Percentiles rank a stretch among this genome's conserved stretches.
These are phyloP conservation scores for Nematolebias whitei DNA, from an alignment of 2,113 vertebrate species.

Conservation along the genomic window DNA sequence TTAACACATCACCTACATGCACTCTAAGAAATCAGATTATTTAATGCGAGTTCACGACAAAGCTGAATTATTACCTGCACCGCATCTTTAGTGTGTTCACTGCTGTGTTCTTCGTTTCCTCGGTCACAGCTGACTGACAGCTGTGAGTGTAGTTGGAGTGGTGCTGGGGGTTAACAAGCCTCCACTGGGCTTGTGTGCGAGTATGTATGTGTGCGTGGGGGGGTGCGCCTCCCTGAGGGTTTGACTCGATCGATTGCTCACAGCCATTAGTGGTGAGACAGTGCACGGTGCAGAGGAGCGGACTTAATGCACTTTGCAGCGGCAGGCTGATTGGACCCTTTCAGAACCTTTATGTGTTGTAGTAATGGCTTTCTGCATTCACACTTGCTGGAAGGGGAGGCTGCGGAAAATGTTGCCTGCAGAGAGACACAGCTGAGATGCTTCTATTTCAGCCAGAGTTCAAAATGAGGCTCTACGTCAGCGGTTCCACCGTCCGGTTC, in stretches of 20 bases:
- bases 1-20: neutral
- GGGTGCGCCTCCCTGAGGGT: slow-evolving; percentile 16
- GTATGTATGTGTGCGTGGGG: slow-evolving; percentile 14
- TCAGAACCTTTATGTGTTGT: slow-evolving; percentile 29
- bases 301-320: slow-evolving; percentile 52
- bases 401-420: slow-evolving; percentile 1
- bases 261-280: slow-evolving; percentile 51
- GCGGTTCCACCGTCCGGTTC: too few relatives aligned
- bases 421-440: neutral
- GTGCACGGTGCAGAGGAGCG: slow-evolving; percentile 22
- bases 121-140: slow-evolving; percentile 35
- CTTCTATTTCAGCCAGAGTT: neutral
- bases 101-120: slow-evolving; percentile 3
- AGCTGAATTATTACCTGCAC: neutral
- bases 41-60: neutral
- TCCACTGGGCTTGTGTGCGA: slow-evolving; percentile 9
- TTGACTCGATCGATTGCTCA: slow-evolving; percentile 38
- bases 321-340: slow-evolving; percentile 31
- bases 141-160: slow-evolving; percentile 33
- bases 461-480: neutral
- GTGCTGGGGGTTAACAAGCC: slow-evolving; percentile 26
- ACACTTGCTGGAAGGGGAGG: slow-evolving; percentile 11
- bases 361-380: slow-evolving; percentile 29
- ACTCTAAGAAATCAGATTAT: neutral
- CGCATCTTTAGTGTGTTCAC: slow-evolving; percentile 4